These are phyloP conservation scores for Pardosa pseudoannulata DNA, from an alignment of 2,888 invertebrate species.

Conservation along the genomic window DNA sequence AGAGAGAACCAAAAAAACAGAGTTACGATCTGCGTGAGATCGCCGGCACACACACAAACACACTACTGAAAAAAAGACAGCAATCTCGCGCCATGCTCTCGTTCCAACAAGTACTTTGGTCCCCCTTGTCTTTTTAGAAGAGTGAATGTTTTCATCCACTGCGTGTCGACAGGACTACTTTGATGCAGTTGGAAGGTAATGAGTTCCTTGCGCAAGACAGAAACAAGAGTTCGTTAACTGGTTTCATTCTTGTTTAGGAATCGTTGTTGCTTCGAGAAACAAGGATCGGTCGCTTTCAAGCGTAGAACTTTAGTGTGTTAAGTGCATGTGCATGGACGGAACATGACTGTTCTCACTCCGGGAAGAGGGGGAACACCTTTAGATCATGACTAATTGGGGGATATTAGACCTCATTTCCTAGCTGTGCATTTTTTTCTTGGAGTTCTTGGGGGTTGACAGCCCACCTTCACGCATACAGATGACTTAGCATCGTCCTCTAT, in stretches of 20 bases:
- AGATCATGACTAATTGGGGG: no score
- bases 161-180: no score
- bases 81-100: constrained; percentile 24
- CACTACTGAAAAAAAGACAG: neutral
- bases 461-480: no score
- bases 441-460: no score
- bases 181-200: constrained; percentile 31
- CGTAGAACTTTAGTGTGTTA: neutral
- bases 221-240: no score
- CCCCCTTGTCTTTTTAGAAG: constrained; percentile 44
- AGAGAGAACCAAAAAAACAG: neutral
- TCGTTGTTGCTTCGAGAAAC: no score
- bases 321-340: neutral
- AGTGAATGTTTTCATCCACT: no score
- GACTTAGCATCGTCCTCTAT: no score
- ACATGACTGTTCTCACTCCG: neutral
- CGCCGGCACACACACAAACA: constrained; percentile 17
- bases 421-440: no score
- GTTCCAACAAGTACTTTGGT: constrained; percentile 67
- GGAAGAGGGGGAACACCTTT: no score
- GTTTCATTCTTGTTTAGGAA: neutral
- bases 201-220: constrained; percentile 39
- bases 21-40: neutral
- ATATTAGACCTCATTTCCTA: no score
- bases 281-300: neutral